Evolutionary conservation across 1,140 invertebrate species (phyloP), one percentile per base, ranked within the genome.

Genomic region (Portunus trituberculatus): DNA sequence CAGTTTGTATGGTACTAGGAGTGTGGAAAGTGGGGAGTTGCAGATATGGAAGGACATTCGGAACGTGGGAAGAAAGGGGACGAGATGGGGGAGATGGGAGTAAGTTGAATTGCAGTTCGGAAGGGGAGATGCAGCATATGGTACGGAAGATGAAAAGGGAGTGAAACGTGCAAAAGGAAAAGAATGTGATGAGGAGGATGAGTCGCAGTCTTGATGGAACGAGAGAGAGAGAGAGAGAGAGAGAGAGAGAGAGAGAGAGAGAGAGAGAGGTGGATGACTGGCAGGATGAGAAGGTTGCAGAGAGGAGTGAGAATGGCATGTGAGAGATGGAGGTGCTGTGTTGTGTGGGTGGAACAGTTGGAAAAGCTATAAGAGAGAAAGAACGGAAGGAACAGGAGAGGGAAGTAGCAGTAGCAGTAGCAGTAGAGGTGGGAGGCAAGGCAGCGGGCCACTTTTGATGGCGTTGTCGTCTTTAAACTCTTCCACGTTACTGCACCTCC

Each of bases 401-500:
- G 29, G 8, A 29, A 6, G 67, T 12, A 76, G 83, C 3, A 88
- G 28, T 20, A 28, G 45, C 86, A 32, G 83, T 12, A 39, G 45
- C 16, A 88, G 45, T 45, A 29, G 86, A 25, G 86, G 2, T 39
- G 29, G 86, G 86, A 25, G 45, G 86, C 31, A 46, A 32, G 83
- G 32, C 28, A 86, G 83, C 28, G 28, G 86, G 25, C 32, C 32
- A 39, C 32, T 88, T 46, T 88, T 88, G 86, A 88, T 88, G 86
- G 86, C 45, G 45, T 88, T 88, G 86, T 88, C 86, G 45, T 88
- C 86, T 88, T 88, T 88, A 88, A 88, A 88, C 86, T 88, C 86
- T 88, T 46, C 86, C 86, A 45, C 86, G 86, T 88, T 88, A 88
- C 45, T 88, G 28, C 32, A 29, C 83, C 83, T 39, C 32, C 39